These are phyloP conservation scores for Tretioscincus oriximinensis DNA, from an alignment of 2,113 vertebrate species.

Conservation along the genomic window DNA sequence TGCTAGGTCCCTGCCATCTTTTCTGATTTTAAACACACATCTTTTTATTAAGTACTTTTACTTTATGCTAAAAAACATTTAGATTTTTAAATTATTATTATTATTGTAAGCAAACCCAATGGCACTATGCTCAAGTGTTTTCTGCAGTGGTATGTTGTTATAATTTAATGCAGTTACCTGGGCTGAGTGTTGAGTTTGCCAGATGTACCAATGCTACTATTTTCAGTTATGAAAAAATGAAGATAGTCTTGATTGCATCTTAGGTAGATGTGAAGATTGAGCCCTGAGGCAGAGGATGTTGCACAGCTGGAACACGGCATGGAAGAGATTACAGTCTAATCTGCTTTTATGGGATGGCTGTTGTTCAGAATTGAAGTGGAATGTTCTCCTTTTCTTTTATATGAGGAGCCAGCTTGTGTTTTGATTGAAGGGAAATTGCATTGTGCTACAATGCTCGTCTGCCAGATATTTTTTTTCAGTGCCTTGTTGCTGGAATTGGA, in stretches of 20 bases:
- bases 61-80: neutral
- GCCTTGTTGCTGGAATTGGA: neutral
- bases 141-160: neutral
- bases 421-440: neutral
- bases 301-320: neutral
- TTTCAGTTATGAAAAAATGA: neutral
- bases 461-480: rapidly evolving
- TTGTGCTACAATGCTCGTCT: neutral
- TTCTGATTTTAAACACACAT: too few relatives aligned
- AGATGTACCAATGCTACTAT: neutral
- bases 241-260: neutral
- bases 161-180: neutral
- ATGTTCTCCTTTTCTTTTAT: constrained; percentile 31
- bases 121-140: neutral
- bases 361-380: neutral
- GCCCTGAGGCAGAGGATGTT: neutral
- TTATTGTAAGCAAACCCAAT: neutral
- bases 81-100: neutral
- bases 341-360: rapidly evolving
- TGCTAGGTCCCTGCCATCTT: neutral
- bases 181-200: constrained; percentile 4
- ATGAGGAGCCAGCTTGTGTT: constrained; percentile 12
- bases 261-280: constrained; percentile 19
- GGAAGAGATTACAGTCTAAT: neutral
- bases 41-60: neutral